Evolutionary conservation across 2,888 invertebrate species (phyloP), one percentile per base, ranked within the genome.

Genomic region (Cetonia aurata): DNA sequence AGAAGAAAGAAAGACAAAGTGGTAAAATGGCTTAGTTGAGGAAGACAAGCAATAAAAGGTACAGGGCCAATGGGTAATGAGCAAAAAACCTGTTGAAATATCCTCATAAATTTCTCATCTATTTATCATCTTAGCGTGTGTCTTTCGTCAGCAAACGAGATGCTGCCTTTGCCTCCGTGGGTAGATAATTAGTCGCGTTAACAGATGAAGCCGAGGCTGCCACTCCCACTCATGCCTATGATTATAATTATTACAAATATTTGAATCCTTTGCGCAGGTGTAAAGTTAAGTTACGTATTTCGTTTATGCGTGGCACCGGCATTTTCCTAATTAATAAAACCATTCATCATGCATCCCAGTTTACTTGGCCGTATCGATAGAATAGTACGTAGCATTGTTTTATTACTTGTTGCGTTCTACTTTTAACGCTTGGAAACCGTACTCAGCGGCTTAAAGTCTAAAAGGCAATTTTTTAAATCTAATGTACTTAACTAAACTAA

Each of bases 171-270:
- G 68, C 56, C 71, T 62, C 76, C 75, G 77, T 78, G 75, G 77
- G 79, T 75, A 76, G 77, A 77, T 78, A 79, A 80, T 80, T 80
- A 79, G 79, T 74, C 72, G 76, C 75, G 80, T 73, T 78, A 80
- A 79, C 78, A 78, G 79, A 79, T 78, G 78, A 72, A 75, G 74
- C 71, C 74, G 73, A 75, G 75, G 77, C 75, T 71, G 75, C 74
- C 73, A 66, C 71, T 50, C 73, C 71, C 60, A 69, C 69, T 53
- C 68, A 44, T 52, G 53, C 44, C 60, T 53, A 33, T 50, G 60
- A 69, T 60, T 69, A 69, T 69, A 60, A 60, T 69, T 69, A 69
- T 69, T 69, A 69, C 69, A 69, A 60, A 69, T 69, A 69, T 52
- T 52, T 60, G 53, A 44, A 60, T 31, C 69, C 33, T 48, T 37